Evolutionary conservation across 2,797 vertebrate species (phyloP), one percentile per base, ranked within the genome.

Genomic region (Gymnothorax reevesii): DNA sequence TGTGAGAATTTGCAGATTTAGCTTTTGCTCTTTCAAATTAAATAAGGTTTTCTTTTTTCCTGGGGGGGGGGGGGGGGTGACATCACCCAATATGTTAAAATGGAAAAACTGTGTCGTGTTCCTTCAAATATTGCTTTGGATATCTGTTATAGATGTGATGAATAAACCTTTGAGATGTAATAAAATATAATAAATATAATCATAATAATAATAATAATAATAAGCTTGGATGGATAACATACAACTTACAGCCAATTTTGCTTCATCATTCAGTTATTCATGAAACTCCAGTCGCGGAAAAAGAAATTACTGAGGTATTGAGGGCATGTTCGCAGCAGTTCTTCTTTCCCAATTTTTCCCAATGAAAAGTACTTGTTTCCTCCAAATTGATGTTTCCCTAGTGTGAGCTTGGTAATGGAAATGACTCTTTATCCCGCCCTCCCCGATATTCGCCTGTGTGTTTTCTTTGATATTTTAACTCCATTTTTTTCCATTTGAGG

Each of bases 401-500:
- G 52, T 80, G 52, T 8, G 49, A 80, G 77, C 77, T 55, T 17
- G 17, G 49, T 80, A 80, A 80, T 80, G 17, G 25, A 55, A 80
- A 20, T 55, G 42, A 22, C 52, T 80, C 77, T 22, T 55, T 52
- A 54, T 80, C 77, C 20, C 3, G 52, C 8, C 17, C 15, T 49
- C 33, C 8, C 33, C 17, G 73, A 49, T 49, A 80, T 80, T 80
- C 10, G 52, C 77, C 77, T 80, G 15, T 0, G 15, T n/a, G 77
- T 55, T 55, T 27, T 55, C 17, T 80, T 80, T 80, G 49, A 80
- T 80, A 55, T 80, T 80, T 80, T 80, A 80, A 80, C 77, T 52
- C 77, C 52, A 54, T 79, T 54, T 80, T 52, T 8, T 80, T n/a
- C 54, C 17, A 80, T 8, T 54, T 80, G 77, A 55, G 52, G 77